Conservation (phyloP, 2,797 vertebrate genomes). For the Macropus fuliginosus region DNA sequence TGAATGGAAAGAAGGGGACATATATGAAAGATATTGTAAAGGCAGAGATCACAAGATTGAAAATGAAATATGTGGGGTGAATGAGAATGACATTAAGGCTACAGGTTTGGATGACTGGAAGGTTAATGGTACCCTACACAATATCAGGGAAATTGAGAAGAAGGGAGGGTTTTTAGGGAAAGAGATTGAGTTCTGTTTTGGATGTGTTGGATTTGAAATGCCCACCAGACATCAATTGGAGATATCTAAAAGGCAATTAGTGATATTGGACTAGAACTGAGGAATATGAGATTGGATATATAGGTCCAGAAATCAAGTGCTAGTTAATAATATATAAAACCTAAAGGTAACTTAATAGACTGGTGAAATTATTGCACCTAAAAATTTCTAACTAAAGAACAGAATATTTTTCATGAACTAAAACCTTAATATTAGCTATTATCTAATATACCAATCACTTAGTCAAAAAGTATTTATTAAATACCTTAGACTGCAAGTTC, state of each 20-base stretch:
- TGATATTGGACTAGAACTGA: neutral
- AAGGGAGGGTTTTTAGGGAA: neutral
- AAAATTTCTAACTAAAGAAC: neutral
- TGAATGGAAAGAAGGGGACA: neutral
- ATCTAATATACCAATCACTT: neutral
- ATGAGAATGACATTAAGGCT: neutral
- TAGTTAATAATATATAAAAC: neutral
- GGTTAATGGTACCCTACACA: neutral
- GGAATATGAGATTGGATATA: neutral
- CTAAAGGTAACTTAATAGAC: neutral
- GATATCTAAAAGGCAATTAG: neutral
- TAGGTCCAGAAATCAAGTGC: neutral
- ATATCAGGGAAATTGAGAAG: neutral
- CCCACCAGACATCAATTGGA: neutral
- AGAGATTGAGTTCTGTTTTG: neutral
- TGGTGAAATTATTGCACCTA: neutral
- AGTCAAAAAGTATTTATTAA: neutral
- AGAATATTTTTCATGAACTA: neutral
- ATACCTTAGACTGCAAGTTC: neutral
- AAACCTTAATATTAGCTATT: neutral
- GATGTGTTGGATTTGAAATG: neutral
- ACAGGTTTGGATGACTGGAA: neutral
- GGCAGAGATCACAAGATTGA: neutral
- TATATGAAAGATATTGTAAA: neutral
- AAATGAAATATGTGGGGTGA: neutral